Evolutionary conservation across 2,113 vertebrate genomes (phyloP), one percentile per base, ranked within the genome.

Genomic region (Myotis yumanensis): DNA sequence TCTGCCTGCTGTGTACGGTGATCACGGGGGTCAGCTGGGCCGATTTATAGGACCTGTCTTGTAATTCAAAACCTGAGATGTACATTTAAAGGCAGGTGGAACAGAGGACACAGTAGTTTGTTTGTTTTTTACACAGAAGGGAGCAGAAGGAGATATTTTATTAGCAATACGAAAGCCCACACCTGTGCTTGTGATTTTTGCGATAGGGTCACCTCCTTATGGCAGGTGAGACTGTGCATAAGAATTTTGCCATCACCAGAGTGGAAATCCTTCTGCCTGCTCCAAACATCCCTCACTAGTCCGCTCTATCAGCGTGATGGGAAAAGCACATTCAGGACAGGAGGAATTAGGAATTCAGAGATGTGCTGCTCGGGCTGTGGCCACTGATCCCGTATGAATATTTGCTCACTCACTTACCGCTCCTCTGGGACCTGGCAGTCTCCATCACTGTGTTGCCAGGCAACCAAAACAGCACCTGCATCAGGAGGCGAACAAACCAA

Each of bases 381-480:
- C 71, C 59, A n/a, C 72, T 43, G 72, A 66, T 90, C 86, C 22
- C 10, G 35, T 6, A 5, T 35, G 40, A 86, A 25, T 76, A 68
- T 64, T 80, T 54, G 51, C 48, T 81, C 52, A 83, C 71, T 84
- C 91, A 81, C 81, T 92, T 69, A 90, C 81, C 68, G 35, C 85
- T 90, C 88, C 66, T 85, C 82, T 79, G 81, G 72, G 88, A 90
- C 66, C 48, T 62, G 77, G 59, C 71, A 59, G 28, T 30, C 90
- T 90, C 79, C 48, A n/a, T 73, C 64, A 52, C 11, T 1, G 14
- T 51, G 90, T 92, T 95, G 43, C 94, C 46, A 95, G 81, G 95
- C 90, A 93, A 95, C 92, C 57, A 57, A 73, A 89, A 71, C 12
- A 86, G 66, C 52, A 95, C 76, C 81, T 94, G 90, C 43, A 64